Percentiles rank a stretch among this genome's conserved stretches.
Conservation (phyloP, 2,113 vertebrate species). For the Calypte anna region DNA sequence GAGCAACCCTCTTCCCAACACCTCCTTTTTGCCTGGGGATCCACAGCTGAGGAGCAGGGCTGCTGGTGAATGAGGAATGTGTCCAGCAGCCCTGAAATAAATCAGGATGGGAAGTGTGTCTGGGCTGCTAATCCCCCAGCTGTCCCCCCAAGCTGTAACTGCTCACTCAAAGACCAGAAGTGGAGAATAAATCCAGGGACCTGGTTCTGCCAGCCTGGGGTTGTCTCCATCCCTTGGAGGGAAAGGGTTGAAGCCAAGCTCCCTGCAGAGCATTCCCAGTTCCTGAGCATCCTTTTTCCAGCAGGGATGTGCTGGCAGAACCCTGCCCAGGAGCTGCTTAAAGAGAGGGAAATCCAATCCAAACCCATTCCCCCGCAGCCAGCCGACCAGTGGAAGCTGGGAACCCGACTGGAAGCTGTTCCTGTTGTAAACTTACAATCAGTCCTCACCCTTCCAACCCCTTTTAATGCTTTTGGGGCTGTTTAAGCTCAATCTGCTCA, state of each 20-base stretch:
- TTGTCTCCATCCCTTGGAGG: fast-evolving
- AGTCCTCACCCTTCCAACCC: neutral
- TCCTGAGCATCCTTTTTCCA: neutral
- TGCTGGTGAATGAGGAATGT: neutral
- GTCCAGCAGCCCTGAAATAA: neutral
- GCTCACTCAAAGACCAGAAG: neutral
- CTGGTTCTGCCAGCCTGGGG: neutral
- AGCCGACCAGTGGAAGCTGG: neutral
- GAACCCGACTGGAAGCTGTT: neutral
- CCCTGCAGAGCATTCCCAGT: fast-evolving
- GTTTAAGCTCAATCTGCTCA: neutral
- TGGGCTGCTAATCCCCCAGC: neutral
- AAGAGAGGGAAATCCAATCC: neutral
- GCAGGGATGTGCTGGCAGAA: fast-evolving
- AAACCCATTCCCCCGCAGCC: neutral
- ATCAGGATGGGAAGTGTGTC: neutral
- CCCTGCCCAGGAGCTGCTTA: neutral
- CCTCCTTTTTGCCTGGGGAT: neutral
- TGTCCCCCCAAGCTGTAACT: neutral
- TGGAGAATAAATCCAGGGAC: neutral
- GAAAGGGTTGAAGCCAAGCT: neutral
- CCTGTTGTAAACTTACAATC: neutral
- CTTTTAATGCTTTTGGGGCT: neutral
- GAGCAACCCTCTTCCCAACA: neutral
- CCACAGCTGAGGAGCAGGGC: fast-evolving